Conservation (phyloP, 2,888 invertebrate species). For the Macropis europaea region DNA sequence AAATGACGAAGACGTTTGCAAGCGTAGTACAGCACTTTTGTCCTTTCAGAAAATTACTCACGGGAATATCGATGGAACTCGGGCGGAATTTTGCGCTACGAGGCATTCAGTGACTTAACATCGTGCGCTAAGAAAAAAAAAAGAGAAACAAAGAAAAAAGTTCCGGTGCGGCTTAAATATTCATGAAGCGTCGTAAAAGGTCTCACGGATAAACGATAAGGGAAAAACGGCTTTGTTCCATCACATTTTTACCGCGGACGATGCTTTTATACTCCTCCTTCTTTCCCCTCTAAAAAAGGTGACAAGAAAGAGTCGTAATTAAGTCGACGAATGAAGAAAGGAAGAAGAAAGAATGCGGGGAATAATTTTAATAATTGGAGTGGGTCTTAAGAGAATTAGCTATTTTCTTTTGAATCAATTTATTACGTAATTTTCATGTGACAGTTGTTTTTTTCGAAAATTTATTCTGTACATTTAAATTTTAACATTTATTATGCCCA, state of each 20-base stretch:
- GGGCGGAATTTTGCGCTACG: constrained; percentile 13
- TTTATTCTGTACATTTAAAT: too few species aligned
- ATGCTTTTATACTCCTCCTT: not conserved
- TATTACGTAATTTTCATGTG: too few species aligned
- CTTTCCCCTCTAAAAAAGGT: not conserved
- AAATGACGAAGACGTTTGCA: constrained; percentile 40
- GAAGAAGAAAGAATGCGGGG: too few species aligned
- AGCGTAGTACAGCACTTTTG: constrained; percentile 15
- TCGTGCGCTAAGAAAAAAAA: not conserved
- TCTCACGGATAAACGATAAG: not conserved
- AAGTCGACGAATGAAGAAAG: not conserved
- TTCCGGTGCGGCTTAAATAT: constrained; percentile 8
- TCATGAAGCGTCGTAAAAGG: constrained; percentile 12
- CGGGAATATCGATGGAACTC: constrained; percentile 29
- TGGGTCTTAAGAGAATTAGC: too few species aligned
- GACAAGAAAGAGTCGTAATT: not conserved
- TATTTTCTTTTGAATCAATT: too few species aligned
- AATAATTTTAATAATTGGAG: too few species aligned
- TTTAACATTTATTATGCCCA: too few species aligned
- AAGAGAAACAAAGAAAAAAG: not conserved
- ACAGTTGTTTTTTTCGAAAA: too few species aligned
- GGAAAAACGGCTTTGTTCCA: not conserved
- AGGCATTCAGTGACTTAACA: not conserved
- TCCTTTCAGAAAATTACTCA: constrained; percentile 43
- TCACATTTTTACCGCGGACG: not conserved